Conservation (phyloP, 2,113 vertebrate species). For the Romanogobio albipinnatus region DNA sequence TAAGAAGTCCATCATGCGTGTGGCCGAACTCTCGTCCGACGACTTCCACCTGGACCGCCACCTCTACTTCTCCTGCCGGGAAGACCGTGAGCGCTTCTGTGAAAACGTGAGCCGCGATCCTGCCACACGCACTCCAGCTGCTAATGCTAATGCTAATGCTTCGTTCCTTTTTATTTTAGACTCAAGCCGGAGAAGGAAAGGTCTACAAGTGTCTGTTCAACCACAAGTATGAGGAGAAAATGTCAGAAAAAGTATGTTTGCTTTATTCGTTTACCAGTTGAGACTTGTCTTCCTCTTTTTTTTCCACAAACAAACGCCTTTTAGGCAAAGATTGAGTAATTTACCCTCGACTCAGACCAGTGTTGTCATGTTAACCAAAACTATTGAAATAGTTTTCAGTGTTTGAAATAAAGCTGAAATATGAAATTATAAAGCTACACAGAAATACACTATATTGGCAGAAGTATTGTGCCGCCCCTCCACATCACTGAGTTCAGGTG, state of each 20-base stretch:
- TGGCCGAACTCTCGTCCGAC: slow-evolving; percentile 94
- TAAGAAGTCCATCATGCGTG: slow-evolving; percentile 94
- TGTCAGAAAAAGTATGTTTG: slow-evolving; percentile 87
- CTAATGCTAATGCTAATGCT: not conserved
- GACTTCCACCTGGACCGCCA: slow-evolving; percentile 95
- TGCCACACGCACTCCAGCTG: not conserved
- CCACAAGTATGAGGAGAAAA: slow-evolving; percentile 98
- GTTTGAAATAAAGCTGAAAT: too few relatives aligned
- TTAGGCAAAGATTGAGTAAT: too few relatives aligned
- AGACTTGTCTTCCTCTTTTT: too few relatives aligned
- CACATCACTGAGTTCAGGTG: too few relatives aligned
- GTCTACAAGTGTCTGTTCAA: slow-evolving; percentile 99
- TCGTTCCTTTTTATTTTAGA: slow-evolving; percentile 73
- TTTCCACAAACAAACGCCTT: too few relatives aligned
- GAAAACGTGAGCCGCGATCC: slow-evolving; percentile 83
- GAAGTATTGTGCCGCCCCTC: too few relatives aligned
- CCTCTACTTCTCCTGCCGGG: slow-evolving; percentile 92
- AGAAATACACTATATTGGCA: too few relatives aligned
- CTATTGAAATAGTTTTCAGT: too few relatives aligned
- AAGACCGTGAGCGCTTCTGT: slow-evolving; percentile 94
- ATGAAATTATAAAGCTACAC: too few relatives aligned
- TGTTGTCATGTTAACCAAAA: too few relatives aligned
- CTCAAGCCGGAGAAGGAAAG: slow-evolving; percentile 91
- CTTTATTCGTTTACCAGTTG: not conserved
- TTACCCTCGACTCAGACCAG: too few relatives aligned